phyloP scores from a whole-genome alignment of 35 echinoderm and acorn worm species.

The Anneissia japonica region DNA sequence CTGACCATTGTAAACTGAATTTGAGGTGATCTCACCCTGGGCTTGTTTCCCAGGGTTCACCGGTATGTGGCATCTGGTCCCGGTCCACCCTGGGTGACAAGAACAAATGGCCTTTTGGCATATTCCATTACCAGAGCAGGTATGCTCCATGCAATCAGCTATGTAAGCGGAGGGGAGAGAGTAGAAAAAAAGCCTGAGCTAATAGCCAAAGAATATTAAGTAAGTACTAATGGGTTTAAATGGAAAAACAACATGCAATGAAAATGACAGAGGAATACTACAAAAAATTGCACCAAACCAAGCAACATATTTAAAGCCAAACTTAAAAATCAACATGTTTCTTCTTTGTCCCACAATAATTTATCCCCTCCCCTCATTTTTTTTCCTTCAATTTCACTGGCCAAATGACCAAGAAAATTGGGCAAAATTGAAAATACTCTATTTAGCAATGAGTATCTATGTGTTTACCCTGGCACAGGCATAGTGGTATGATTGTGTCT shows the following conservation, averaged over 20 bases:
- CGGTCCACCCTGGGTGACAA: constrained; percentile 9
- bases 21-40: neutral
- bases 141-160: constrained; percentile 15
- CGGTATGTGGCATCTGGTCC: neutral
- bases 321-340: too few relatives aligned
- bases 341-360: too few relatives aligned
- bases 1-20: neutral
- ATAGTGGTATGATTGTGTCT: too few relatives aligned
- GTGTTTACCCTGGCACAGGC: too few relatives aligned
- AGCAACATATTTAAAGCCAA: too few relatives aligned
- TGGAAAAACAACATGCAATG: neutral
- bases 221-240: neutral
- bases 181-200: constrained; percentile 4
- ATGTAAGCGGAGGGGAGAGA: constrained; percentile 2
- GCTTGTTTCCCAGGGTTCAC: neutral
- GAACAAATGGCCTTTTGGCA: constrained; percentile 11
- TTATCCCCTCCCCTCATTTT: too few relatives aligned
- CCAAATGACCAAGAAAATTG: too few relatives aligned
- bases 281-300: neutral
- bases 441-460: too few relatives aligned
- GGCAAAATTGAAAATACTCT: too few relatives aligned
- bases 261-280: neutral
- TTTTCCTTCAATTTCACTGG: too few relatives aligned
- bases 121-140: constrained; percentile 29
- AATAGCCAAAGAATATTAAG: neutral